Base-by-base conservation (phyloP, 1,140 invertebrate genomes). In the Drosophila asahinai region DNA sequence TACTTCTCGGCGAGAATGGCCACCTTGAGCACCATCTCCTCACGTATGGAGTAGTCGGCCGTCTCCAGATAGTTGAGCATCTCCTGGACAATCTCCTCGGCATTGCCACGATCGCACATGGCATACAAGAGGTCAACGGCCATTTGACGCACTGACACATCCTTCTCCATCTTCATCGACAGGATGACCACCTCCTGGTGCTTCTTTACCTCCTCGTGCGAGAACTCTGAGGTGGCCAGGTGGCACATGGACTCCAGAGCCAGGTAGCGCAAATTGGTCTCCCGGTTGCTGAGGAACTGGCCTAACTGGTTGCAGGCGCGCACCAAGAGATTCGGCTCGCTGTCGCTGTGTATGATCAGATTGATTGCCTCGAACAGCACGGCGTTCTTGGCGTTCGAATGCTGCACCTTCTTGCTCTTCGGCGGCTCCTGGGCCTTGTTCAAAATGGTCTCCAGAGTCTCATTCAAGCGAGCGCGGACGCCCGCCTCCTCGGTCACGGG, bases 21-120 rank as follows among this genome's bases (percentile, higher is more conserved):
- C 64, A 99, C 99, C 95, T 99, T 99, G 9, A 99, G 94, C 12
- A 99, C 99, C 99, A 99, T 99, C 94, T 99, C 99, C 94, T 99
- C 99, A 82, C 99, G 95, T 86, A 99, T 99, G 19, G 99, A 99
- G 94, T 99, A 99, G 94, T 99, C 99, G 36, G 99, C 99, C 15
- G 98, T 99, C 94, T 99, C 99, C 66, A 99, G 94, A 93, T 99
- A 99, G 90, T 98, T 97, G 43, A 99, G 94, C 99, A 99, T 99
- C 94, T 99, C 99, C 93, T 99, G 98, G 3, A 99, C 99, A 93
- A 99, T 99, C 94, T 99, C 98, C 94, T 99, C 99, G 14, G 99
- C 98, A 94, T 99, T 99, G 61, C 97, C 98, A 86, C 99, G 97
- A 93, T 99, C 99, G 94, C 99, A 99, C 99, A 99, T 99, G 15